These are phyloP conservation scores for Babylonia areolata DNA, from an alignment of 1,140 invertebrate species.

Conservation along the genomic window DNA sequence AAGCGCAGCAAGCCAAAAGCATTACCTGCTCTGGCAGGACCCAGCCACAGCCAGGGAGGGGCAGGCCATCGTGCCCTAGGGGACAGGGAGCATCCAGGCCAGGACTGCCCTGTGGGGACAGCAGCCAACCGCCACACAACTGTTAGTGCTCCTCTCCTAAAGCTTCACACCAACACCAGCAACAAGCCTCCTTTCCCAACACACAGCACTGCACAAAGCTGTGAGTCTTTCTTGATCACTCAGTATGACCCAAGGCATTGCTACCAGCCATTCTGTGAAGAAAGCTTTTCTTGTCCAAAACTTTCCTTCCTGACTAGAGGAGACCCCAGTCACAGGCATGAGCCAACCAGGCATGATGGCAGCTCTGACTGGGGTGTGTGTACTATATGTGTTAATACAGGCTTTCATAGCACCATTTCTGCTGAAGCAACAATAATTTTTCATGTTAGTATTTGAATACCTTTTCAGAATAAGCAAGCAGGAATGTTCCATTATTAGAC, in stretches of 20 bases:
- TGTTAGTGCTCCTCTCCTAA: neutral
- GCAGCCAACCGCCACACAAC: slow-evolving; percentile 18
- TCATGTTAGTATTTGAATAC: neutral
- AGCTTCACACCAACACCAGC: neutral
- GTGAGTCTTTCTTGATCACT: too few species aligned
- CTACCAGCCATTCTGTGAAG: too few species aligned
- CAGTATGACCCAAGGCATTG: too few species aligned
- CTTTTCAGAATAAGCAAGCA: neutral
- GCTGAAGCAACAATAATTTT: neutral
- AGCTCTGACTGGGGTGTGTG: neutral
- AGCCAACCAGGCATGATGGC: neutral
- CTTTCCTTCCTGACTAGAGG: too few species aligned
- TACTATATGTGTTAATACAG: neutral
- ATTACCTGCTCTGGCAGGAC: slow-evolving; percentile 46
- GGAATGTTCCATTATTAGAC: neutral
- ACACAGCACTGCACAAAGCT: neutral
- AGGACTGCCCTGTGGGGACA: slow-evolving; percentile 85
- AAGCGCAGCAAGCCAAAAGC: neutral
- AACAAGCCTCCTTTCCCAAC: neutral
- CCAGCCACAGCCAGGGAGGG: slow-evolving; percentile 91
- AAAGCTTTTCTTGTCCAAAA: too few species aligned
- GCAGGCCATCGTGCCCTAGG: slow-evolving; percentile 93
- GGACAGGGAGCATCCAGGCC: slow-evolving; percentile 98
- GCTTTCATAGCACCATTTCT: neutral
- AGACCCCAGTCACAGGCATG: neutral